Evolutionary conservation across 53 echinoderm and acorn worm genomes (phyloP).

Genomic region (Mesocentrotus franciscanus): DNA sequence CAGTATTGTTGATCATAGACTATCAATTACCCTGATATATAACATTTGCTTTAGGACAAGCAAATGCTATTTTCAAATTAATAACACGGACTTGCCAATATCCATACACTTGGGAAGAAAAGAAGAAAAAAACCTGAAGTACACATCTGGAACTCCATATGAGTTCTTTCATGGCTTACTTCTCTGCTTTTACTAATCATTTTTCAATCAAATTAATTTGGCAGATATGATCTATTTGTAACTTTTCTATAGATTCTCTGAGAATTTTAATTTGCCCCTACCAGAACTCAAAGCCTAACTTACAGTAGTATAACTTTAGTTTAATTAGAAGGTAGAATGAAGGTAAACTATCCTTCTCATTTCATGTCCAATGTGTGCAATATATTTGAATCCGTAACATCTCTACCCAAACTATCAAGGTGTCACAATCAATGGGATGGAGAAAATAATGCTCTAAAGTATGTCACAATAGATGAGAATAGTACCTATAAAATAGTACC

Average conservation of each 20-base stretch:
- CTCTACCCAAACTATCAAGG: background rate
- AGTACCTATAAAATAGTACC: no score
- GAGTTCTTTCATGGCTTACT: background rate
- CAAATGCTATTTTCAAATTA: no score
- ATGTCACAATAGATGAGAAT: no score
- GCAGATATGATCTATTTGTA: background rate
- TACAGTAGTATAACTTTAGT: background rate
- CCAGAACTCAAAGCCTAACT: background rate
- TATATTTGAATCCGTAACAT: background rate
- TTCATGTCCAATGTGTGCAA: background rate
- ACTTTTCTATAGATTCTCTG: background rate
- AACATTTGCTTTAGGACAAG: background rate
- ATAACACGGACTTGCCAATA: background rate
- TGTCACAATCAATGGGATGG: background rate
- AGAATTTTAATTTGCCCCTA: background rate
- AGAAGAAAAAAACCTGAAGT: background rate
- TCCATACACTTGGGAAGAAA: background rate
- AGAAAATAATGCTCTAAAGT: no score
- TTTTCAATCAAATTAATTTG: background rate
- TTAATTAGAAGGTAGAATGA: background rate
- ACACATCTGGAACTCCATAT: no score
- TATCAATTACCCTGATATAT: background rate
- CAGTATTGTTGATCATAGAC: background rate
- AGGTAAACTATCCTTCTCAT: background rate
- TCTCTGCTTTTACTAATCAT: background rate